Conservation (phyloP, 2,113 vertebrate genomes). For the Pongo pygmaeus region DNA sequence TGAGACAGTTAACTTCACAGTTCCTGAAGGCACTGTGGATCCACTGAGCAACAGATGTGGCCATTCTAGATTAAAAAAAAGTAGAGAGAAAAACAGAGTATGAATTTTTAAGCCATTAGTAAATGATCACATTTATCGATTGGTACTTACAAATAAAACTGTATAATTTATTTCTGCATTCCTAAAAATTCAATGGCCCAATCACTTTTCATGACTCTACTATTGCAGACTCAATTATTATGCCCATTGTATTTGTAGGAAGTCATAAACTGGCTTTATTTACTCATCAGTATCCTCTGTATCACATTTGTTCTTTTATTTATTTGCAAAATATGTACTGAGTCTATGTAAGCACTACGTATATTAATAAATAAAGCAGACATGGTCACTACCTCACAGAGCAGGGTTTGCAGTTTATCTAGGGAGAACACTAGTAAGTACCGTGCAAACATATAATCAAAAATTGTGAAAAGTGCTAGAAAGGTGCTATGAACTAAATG, state of each 20-base stretch:
- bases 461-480: not conserved
- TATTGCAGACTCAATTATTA: not conserved
- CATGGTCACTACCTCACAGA: not conserved
- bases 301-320: not conserved
- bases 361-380: not conserved
- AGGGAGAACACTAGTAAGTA: not conserved
- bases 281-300: not conserved
- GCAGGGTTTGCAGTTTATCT: not conserved
- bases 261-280: not conserved
- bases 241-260: not conserved
- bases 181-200: not conserved
- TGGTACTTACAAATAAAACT: not conserved
- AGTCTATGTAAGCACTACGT: not conserved
- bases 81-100: slow-evolving; percentile 29
- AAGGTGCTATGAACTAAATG: not conserved
- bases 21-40: slow-evolving; percentile 99
- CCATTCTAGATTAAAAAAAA: slow-evolving; percentile 89
- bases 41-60: slow-evolving; percentile 99
- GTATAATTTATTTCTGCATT: not conserved
- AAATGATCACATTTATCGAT: not conserved
- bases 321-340: not conserved
- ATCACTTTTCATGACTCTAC: not conserved
- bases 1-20: slow-evolving; percentile 83
- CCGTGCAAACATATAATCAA: not conserved
- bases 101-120: slow-evolving; percentile 37